Evolutionary conservation across 1,140 invertebrate genomes (phyloP), one percentile per base, ranked within the genome.

Genomic region (Phocides pigmalion): DNA sequence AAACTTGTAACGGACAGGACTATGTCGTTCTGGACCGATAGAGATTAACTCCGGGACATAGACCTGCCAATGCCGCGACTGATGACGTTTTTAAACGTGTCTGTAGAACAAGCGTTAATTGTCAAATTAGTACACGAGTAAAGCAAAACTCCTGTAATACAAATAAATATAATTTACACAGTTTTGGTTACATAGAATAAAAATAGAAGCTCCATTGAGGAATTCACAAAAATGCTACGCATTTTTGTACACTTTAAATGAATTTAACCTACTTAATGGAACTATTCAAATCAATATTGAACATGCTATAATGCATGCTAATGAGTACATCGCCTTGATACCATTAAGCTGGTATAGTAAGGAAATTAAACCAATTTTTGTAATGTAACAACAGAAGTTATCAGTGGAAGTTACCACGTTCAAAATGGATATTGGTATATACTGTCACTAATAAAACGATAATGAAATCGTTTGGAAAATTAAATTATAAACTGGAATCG

Each of bases 91-190:
- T 39, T 54, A 22, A 49, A 49, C 28, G 58, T 62, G 58, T 62
- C 58, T 62, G 58, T 62, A 62, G 58, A 62, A 62, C 58, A 62
- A 62, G 44, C 46, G 58, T 37, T 62, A 62, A 12, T 50, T 22
- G 42, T 62, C 46, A 39, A 62, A 62, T 62, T 62, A 62, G 58
- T 61, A 54, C 51, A 54, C 35, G 17, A 37, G 11, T 22, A n/a
- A n/a, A n/a, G 25, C 15, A 49, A 37, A 59, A 39, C 8, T 16
- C 58, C 58, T 62, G 58, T 62, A 62, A 62, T 62, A 39, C 12
- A 59, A 59, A 37, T 20, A 39, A 50, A 50, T 49, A 37, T 1
- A 20, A 32, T 49, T 47, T 46, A 62, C 39, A 61, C 19, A 61
- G 32, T 35, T 5, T 16, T 46, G n/a, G 20, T 46, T 49, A 49